phyloP scores from a whole-genome alignment of 2,113 vertebrate species.

The Riparia riparia region DNA sequence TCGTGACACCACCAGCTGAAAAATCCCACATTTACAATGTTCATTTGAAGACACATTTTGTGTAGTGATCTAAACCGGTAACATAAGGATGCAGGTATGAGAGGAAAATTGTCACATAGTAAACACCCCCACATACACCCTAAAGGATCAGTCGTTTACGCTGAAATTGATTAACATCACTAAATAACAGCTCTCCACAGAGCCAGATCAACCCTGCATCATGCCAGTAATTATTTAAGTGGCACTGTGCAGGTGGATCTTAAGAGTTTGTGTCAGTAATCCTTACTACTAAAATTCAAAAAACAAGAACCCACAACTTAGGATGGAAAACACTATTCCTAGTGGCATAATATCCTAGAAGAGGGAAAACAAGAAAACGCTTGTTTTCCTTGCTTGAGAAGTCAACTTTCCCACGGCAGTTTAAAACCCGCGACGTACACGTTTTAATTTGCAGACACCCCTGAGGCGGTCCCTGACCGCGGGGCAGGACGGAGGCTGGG shows the following conservation, averaged over 20 bases:
- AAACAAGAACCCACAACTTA: neutral
- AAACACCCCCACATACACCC: accelerated
- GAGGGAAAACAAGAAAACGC: neutral
- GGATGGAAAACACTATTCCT: neutral
- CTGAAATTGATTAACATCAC: neutral
- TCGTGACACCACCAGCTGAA: neutral
- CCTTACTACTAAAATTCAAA: neutral
- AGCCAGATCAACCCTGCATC: neutral
- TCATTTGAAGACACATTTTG: neutral
- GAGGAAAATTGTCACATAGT: neutral
- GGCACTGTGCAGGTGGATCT: accelerated
- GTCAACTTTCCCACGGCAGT: neutral
- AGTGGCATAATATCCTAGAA: neutral
- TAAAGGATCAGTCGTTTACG: neutral
- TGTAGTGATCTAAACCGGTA: neutral
- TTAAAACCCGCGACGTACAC: accelerated
- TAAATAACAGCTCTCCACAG: neutral
- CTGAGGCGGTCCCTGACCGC: accelerated
- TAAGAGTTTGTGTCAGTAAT: neutral
- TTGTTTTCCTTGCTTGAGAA: neutral
- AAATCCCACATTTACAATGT: neutral
- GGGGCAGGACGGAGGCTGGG: neutral
- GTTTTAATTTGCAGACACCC: accelerated
- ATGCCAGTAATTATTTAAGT: accelerated
- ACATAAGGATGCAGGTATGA: neutral